These are phyloP conservation scores for Osedax frankpressi DNA, from an alignment of 2,888 invertebrate species.

Conservation along the genomic window DNA sequence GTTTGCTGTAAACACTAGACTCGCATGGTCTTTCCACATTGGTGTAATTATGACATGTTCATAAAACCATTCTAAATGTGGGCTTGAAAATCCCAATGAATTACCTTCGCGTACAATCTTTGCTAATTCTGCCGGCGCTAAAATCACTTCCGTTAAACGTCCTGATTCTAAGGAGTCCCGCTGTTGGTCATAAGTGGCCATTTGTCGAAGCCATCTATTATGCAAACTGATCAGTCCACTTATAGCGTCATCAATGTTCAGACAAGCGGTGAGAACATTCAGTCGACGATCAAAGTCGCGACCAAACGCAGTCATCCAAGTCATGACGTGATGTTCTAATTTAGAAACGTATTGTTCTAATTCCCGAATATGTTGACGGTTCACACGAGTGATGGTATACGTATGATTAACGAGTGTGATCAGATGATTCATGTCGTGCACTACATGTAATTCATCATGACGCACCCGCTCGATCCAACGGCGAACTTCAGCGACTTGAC, in stretches of 20 bases:
- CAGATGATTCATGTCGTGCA: neutral
- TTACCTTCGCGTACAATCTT: neutral
- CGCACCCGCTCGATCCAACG: neutral
- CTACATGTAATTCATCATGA: neutral
- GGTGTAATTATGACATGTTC: neutral
- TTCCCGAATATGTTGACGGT: neutral
- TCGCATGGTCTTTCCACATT: neutral
- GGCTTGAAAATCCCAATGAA: neutral
- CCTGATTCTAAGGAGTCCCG: neutral
- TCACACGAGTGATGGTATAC: neutral
- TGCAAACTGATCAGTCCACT: neutral
- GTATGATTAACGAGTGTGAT: neutral
- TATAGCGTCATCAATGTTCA: neutral
- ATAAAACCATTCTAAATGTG: neutral
- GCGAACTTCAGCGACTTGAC: neutral
- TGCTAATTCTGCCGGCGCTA: neutral
- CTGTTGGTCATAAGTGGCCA: neutral
- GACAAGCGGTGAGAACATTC: too few species aligned
- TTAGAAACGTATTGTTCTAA: neutral
- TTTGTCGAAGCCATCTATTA: neutral
- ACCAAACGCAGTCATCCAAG: neutral
- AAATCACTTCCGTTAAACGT: neutral
- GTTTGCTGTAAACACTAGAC: neutral
- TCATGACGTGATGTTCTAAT: neutral
- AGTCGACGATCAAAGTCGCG: neutral